Conservation (phyloP, 1,140 invertebrate genomes). For the Antheraea pernyi region DNA sequence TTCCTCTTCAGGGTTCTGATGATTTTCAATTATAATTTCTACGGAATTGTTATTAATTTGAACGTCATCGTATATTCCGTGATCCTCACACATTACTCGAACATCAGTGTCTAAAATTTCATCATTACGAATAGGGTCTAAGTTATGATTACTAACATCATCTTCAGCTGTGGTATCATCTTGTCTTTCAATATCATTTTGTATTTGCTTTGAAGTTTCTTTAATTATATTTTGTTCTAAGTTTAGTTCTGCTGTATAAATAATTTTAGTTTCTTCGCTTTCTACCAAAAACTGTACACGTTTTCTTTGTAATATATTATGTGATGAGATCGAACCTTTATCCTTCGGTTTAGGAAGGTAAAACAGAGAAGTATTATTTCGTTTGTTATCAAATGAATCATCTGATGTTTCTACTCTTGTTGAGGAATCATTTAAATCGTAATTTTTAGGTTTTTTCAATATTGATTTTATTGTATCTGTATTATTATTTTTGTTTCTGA, state of each 20-base stretch:
- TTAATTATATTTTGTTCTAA: conserved; percentile 48
- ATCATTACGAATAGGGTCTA: conserved; percentile 21
- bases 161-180: conserved; percentile 45
- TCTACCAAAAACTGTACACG: conserved; percentile 82
- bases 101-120: conserved; percentile 16
- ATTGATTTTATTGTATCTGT: conserved; percentile 82
- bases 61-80: conserved; percentile 39
- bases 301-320: conserved; percentile 74
- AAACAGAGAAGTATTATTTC: conserved; percentile 80
- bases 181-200: conserved; percentile 24
- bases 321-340: conserved; percentile 41
- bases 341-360: conserved; percentile 82
- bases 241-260: conserved; percentile 69
- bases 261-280: conserved; percentile 76
- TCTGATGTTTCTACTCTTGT: conserved; percentile 50
- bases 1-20: neutral
- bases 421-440: conserved; percentile 42
- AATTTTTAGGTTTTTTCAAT: conserved; percentile 82
- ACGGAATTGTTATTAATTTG: conserved; percentile 22
- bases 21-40: conserved; percentile 5
- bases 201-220: conserved; percentile 19
- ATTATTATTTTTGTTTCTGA: conserved; percentile 60
- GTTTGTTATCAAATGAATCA: conserved; percentile 56
- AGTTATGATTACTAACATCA: conserved; percentile 55
- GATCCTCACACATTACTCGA: conserved; percentile 21